Evolutionary conservation across 2,888 invertebrate species (phyloP).

Genomic region (Strigamia crassipes): DNA sequence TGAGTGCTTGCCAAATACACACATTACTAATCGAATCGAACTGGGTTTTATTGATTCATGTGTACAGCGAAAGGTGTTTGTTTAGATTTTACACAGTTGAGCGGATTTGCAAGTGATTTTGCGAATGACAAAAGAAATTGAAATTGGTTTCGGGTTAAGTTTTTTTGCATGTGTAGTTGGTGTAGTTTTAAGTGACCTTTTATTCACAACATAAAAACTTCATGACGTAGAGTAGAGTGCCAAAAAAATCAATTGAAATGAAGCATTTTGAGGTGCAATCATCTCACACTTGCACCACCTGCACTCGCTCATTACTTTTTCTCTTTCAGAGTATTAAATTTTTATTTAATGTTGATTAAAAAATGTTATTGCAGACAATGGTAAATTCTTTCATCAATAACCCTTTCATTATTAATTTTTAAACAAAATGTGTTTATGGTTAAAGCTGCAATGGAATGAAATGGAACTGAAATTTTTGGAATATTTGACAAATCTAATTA

Average conservation of each 20-base stretch:
- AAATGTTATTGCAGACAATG: background rate
- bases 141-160: background rate
- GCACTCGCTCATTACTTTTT: background rate
- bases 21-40: background rate
- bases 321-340: constrained; percentile 14
- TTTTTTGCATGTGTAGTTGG: background rate
- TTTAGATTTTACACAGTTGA: background rate
- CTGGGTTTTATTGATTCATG: background rate
- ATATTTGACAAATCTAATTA: too few species aligned
- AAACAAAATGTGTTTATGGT: too few species aligned
- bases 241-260: constrained; percentile 33
- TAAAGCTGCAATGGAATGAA: too few species aligned
- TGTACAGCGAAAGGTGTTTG: background rate
- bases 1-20: background rate
- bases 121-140: background rate
- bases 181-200: background rate
- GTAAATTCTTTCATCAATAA: background rate
- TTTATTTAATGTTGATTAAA: constrained; percentile 38
- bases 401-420: background rate
- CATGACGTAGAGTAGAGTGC: background rate
- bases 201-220: background rate
- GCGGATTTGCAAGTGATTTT: background rate
- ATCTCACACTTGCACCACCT: constrained; percentile 36
- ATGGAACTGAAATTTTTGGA: too few species aligned
- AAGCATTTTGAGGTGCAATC: constrained; percentile 20